These are phyloP conservation scores for Rhineura floridana DNA, from an alignment of 2,113 vertebrate species.

Conservation along the genomic window DNA sequence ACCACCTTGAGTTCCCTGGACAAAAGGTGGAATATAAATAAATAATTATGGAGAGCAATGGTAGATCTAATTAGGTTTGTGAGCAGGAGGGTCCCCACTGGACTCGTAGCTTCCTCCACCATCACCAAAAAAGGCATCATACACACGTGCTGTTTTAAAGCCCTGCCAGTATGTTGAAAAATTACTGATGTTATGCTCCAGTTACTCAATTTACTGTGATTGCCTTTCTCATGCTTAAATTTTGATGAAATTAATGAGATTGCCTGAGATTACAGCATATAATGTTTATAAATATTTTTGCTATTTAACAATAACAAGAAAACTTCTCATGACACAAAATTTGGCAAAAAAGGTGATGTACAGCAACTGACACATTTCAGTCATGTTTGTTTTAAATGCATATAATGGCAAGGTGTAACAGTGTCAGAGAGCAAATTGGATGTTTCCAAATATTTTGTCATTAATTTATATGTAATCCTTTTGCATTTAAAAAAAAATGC, in stretches of 20 bases:
- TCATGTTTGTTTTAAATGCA: conserved; percentile 36
- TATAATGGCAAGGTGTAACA: conserved; percentile 37
- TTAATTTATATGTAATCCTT: conserved; percentile 36
- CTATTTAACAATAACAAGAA: conserved; percentile 15
- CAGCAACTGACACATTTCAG: conserved; percentile 48
- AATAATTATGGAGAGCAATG: too few species aligned
- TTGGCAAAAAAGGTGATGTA: conserved; percentile 21
- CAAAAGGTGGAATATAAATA: too few species aligned
- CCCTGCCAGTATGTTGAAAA: conserved; percentile 18
- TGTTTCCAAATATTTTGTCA: conserved; percentile 38
- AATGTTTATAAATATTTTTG: conserved; percentile 17
- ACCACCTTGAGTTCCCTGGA: too few species aligned
- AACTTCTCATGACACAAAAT: conserved; percentile 29
- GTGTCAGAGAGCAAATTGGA: conserved; percentile 33
- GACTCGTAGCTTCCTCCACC: background rate
- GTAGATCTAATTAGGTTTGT: too few species aligned
- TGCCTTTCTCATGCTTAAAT: background rate
- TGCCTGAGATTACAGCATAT: background rate
- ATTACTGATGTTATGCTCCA: conserved; percentile 41
- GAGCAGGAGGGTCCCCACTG: too few species aligned
- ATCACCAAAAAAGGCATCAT: background rate
- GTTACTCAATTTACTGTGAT: too few species aligned
- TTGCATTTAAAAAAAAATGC: conserved; percentile 43
- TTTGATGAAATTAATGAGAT: background rate
- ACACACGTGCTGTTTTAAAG: background rate